Base-by-base conservation (phyloP, 2,888 invertebrate species). In the Scaptomyza reducta region DNA sequence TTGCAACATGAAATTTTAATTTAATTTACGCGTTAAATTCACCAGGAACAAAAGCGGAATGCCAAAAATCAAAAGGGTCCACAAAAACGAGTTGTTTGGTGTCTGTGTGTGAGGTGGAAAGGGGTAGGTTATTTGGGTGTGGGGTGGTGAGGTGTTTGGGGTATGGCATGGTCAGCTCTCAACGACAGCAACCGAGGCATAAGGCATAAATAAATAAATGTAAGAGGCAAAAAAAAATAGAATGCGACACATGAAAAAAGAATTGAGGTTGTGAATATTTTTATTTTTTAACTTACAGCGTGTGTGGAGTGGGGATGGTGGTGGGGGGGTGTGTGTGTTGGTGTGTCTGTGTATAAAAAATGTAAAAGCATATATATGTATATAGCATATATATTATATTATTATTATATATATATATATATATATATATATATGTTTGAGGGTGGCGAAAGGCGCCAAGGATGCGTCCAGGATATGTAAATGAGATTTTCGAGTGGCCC, bases 401-500 rank as follows among this genome's bases (percentile, higher is more conserved):
- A n/a, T n/a, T n/a, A n/a, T n/a, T n/a, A n/a, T n/a, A n/a, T n/a
- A 6, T 27, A 27, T 27, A 27, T 6, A n/a, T 13, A 13, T 1
- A 35, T n/a, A n/a, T 35, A 35, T 35, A 0, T 35, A 14, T 79
- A 56, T 66, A 73, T 67, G 55, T 77, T 71, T 74, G 53, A 67
- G 70, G 57, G 53, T 68, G 54, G 62, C 59, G 55, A 16, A 16
- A 40, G 46, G 44, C 41, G 51, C 47, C 69, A 75, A 75, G 78
- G 65, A 70, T 73, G 65, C 77, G 80, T 45, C 60, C 61, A 63
- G 77, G 71, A 86, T 79, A 83, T 83, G 88, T 83, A 83, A 83
- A 83, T 83, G 86, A 87, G 87, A 86, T 87, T 87, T 82, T 83
- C 77, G 77, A 87, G 88, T 83, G 83, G 58, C 31, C 3, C 31